A percentile compares a stretch with the other conserved stretches of the same genome.
Conservation (phyloP, 2,888 invertebrate species). For the Nomada ruficornis region DNA sequence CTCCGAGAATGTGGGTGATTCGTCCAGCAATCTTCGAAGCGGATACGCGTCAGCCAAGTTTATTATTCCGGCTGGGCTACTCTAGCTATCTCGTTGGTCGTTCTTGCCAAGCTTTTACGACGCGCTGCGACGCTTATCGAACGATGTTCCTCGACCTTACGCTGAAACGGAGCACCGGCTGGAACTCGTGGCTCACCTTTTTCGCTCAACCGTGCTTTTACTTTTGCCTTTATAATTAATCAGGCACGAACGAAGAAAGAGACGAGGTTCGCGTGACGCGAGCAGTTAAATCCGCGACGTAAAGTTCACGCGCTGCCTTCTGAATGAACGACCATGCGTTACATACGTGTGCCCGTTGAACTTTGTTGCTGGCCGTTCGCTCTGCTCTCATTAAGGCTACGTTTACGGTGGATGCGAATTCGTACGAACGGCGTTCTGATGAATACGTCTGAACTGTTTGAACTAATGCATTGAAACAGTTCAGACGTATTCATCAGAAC, state of each 20-base stretch:
- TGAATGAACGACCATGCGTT: conserved; percentile 4
- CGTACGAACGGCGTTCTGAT: too few relatives aligned
- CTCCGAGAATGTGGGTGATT: conserved; percentile 57
- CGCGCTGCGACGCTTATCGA: conserved; percentile 5
- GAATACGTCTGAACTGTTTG: too few relatives aligned
- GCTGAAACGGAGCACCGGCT: not conserved
- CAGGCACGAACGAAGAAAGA: not conserved
- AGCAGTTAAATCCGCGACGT: conserved; percentile 12
- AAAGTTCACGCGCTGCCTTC: conserved; percentile 12
- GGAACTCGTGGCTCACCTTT: not conserved
- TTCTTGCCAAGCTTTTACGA: conserved; percentile 12
- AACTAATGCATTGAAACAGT: too few relatives aligned
- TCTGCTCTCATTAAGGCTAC: conserved; percentile 7
- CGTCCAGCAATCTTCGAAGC: conserved; percentile 40
- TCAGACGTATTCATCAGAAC: too few relatives aligned
- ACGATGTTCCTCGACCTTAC: conserved; percentile 17
- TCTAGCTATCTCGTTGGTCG: not conserved
- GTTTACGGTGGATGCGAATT: too few relatives aligned
- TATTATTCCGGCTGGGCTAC: conserved; percentile 37
- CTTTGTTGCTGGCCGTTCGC: not conserved
- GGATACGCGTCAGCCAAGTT: conserved; percentile 42
- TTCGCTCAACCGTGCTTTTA: not conserved
- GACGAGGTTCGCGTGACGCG: conserved; percentile 10
- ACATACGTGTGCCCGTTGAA: not conserved
- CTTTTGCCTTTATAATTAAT: not conserved